Evolutionary conservation across 2,888 invertebrate species (phyloP).

Genomic region (Macaria liturata): DNA sequence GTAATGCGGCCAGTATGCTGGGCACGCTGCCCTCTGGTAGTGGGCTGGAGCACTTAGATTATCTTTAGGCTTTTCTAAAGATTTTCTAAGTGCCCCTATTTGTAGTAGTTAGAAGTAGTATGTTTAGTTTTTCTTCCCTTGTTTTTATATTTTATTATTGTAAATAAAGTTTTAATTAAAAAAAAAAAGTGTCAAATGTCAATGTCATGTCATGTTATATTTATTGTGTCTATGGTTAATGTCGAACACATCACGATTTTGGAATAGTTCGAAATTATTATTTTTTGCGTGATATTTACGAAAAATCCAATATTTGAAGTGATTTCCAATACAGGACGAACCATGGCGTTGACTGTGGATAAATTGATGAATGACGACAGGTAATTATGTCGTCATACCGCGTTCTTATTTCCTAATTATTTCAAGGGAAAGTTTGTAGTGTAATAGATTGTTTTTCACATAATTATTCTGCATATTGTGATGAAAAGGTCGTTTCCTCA

Average conservation of each 20-base stretch:
- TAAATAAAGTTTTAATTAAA: too few relatives aligned
- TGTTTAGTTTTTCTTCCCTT: too few relatives aligned
- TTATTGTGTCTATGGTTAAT: constrained; percentile 20
- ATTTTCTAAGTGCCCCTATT: too few relatives aligned
- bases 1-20: too few relatives aligned
- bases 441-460: constrained; percentile 15
- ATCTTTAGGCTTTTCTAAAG: too few relatives aligned
- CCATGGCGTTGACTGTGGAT: constrained; percentile 72
- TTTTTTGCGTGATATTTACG: constrained; percentile 38
- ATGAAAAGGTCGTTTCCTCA: neutral
- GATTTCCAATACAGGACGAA: constrained; percentile 17
- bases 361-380: constrained; percentile 75
- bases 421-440: constrained; percentile 63
- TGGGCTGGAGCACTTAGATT: too few relatives aligned
- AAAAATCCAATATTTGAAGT: constrained; percentile 26
- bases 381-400: constrained; percentile 47
- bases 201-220: too few relatives aligned
- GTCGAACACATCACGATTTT: constrained; percentile 52
- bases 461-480: constrained; percentile 5
- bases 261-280: constrained; percentile 51
- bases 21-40: too few relatives aligned
- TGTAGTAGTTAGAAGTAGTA: too few relatives aligned
- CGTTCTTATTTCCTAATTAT: constrained; percentile 42
- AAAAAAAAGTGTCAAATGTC: too few relatives aligned
- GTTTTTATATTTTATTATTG: too few relatives aligned